Evolutionary conservation across 2,797 vertebrate genomes (phyloP).

Genomic region (Manis pentadactyla): DNA sequence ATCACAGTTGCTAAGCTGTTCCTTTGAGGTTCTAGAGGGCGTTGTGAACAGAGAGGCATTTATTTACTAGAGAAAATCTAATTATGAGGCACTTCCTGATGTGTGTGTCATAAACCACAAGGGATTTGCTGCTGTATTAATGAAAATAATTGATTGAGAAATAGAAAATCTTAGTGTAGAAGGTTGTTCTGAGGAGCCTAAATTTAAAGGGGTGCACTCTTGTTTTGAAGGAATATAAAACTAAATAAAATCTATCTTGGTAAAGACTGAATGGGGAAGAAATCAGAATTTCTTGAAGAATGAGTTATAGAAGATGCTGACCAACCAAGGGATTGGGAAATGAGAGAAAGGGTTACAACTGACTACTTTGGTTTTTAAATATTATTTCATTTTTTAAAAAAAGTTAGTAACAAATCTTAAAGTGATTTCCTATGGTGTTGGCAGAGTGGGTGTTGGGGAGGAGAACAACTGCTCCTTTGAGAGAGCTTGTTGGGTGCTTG

Average conservation of each 20-base stretch:
- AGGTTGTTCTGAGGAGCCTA: background rate
- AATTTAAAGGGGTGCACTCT: background rate
- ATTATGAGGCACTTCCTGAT: background rate
- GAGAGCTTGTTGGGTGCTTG: slow-evolving; percentile 58
- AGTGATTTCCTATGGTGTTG: slow-evolving; percentile 32
- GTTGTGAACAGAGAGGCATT: background rate
- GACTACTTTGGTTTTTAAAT: slow-evolving; percentile 59
- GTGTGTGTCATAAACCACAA: background rate
- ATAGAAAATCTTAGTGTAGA: background rate
- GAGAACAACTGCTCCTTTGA: slow-evolving; percentile 63
- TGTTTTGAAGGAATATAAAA: slow-evolving; percentile 8
- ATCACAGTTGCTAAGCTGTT: background rate
- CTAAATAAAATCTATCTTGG: background rate
- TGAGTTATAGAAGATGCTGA: background rate
- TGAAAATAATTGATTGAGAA: slow-evolving; percentile 52
- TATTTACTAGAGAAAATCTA: background rate
- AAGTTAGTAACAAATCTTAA: background rate
- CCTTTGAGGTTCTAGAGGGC: slow-evolving; percentile 13
- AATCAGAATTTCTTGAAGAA: slow-evolving; percentile 30
- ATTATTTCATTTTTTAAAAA: slow-evolving; percentile 16
- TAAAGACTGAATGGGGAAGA: background rate
- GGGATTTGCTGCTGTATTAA: slow-evolving; percentile 15
- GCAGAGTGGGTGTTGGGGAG: slow-evolving; percentile 51
- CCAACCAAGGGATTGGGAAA: background rate
- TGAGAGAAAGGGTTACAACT: background rate